phyloP scores from a whole-genome alignment of 2,113 vertebrate species.

The Emydura subglobosa region DNA sequence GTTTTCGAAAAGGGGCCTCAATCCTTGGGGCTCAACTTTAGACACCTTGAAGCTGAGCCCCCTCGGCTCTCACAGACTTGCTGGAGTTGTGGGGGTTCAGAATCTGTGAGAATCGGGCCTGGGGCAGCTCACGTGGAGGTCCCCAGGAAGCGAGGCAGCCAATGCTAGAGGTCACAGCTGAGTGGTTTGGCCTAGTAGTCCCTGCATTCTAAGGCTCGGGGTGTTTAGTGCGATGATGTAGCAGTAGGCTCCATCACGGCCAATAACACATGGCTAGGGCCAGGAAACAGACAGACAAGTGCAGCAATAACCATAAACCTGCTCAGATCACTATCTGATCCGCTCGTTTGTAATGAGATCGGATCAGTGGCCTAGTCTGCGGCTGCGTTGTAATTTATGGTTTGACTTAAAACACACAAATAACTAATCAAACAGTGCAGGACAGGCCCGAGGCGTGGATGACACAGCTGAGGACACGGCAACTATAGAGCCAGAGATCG shows the following conservation, averaged over 20 bases:
- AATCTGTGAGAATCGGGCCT: neutral
- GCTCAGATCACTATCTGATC: neutral
- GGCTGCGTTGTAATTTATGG: constrained; percentile 28
- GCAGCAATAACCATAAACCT: accelerated
- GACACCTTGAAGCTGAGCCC: neutral
- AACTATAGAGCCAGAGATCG: neutral
- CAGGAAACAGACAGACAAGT: neutral
- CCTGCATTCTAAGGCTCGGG: neutral
- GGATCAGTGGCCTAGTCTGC: neutral
- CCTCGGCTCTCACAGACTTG: neutral
- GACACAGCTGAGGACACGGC: neutral
- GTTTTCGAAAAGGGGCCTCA: neutral
- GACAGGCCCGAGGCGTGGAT: neutral
- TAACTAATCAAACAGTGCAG: neutral
- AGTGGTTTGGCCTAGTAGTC: neutral
- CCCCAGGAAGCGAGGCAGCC: neutral
- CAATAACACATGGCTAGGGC: neutral
- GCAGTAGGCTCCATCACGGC: neutral
- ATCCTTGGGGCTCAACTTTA: neutral
- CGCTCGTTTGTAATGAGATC: neutral
- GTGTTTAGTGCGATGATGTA: accelerated
- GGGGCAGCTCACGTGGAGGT: neutral
- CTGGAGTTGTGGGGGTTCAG: neutral
- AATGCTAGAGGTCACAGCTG: neutral
- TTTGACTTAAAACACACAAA: neutral